A percentile compares a stretch with the other conserved stretches of the same genome.
These are phyloP conservation scores for Cynocephalus volans DNA, from an alignment of 2,113 vertebrate genomes.

Conservation along the genomic window DNA sequence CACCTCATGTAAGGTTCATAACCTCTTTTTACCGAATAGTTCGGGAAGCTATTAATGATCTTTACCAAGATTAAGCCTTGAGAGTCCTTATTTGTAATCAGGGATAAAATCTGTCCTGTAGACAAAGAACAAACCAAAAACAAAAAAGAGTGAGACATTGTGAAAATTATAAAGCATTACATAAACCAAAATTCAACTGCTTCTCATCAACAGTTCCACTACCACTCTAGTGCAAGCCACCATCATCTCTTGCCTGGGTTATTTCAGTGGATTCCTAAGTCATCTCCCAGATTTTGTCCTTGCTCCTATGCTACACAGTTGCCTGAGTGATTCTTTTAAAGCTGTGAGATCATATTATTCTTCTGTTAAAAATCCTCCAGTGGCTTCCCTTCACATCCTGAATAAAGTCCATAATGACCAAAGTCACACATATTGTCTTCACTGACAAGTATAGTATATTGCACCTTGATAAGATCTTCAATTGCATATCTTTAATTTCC, in stretches of 20 bases:
- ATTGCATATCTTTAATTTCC: neutral
- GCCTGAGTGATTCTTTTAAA: neutral
- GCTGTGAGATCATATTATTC: neutral
- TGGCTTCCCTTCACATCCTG: neutral
- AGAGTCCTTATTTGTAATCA: neutral
- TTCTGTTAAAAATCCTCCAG: neutral
- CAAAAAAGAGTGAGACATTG: neutral
- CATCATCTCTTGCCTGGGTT: neutral
- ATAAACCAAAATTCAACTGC: neutral
- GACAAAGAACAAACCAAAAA: neutral
- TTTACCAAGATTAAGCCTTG: neutral
- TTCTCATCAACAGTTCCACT: neutral
- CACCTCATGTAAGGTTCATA: neutral
- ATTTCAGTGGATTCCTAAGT: neutral
- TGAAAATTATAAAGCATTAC: constrained; percentile 10
- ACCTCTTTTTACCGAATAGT: neutral
- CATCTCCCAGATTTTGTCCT: neutral
- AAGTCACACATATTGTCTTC: neutral
- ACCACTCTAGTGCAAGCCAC: neutral
- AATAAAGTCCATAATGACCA: neutral
- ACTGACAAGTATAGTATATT: neutral
- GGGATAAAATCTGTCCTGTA: neutral
- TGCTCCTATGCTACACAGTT: neutral
- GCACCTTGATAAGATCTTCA: neutral
- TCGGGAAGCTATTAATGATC: too few relatives aligned